Evolutionary conservation across 2,888 invertebrate genomes (phyloP).

Genomic region (Metellina segmentata): DNA sequence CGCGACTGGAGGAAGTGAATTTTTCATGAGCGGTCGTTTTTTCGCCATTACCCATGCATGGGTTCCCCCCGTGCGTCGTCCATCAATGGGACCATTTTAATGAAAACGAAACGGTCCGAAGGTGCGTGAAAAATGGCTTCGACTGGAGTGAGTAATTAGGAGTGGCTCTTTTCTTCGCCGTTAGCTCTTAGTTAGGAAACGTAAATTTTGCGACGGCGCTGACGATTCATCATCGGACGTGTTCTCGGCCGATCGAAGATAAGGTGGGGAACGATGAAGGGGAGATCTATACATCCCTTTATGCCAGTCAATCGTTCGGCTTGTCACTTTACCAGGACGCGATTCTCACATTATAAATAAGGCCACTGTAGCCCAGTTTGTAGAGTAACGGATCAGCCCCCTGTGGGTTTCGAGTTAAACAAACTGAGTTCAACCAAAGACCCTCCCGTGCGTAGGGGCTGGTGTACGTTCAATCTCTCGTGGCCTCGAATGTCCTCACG

Average conservation of each 20-base stretch:
- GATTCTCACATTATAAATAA: too few species aligned
- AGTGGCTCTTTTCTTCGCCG: neutral
- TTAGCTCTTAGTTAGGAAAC: neutral
- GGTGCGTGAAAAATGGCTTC: conserved; percentile 39
- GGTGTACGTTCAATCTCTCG: too few species aligned
- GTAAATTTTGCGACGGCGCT: too few species aligned
- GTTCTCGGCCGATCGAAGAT: neutral
- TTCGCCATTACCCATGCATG: conserved; percentile 32
- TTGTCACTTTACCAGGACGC: too few species aligned
- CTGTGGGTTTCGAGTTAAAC: too few species aligned
- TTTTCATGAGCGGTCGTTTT: conserved; percentile 31
- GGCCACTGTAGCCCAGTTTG: too few species aligned
- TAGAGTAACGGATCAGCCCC: too few species aligned
- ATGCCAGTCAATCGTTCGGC: too few species aligned
- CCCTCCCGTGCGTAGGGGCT: too few species aligned
- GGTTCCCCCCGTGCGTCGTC: conserved; percentile 29
- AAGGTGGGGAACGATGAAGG: neutral
- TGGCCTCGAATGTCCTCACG: too few species aligned
- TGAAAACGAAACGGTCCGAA: conserved; percentile 32
- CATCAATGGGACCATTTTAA: conserved; percentile 50
- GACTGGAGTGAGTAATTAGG: conserved; percentile 27
- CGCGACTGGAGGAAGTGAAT: conserved; percentile 19
- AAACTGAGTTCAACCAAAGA: too few species aligned
- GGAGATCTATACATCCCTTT: too few species aligned
- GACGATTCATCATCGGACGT: neutral